Percentiles rank a stretch among this genome's conserved stretches.
Conservation (phyloP, 2,113 vertebrate species). For the Siniperca knerii region DNA sequence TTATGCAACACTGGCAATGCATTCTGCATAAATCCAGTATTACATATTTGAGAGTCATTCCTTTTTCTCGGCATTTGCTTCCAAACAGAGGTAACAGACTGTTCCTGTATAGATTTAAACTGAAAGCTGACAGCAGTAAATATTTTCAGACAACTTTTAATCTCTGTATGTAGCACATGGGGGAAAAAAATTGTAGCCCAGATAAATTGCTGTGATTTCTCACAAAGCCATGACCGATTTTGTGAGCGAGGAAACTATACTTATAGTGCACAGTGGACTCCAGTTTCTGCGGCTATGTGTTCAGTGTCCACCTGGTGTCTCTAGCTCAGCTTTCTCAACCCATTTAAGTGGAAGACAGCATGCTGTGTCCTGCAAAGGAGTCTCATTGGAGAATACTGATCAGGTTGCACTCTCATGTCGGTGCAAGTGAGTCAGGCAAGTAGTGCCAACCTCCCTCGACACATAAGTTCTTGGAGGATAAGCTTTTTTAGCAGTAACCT, state of each 20-base stretch:
- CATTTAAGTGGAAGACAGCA: slow-evolving; percentile 34
- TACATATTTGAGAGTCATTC: slow-evolving; percentile 60
- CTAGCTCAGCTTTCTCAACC: not conserved
- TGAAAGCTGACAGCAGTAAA: not conserved
- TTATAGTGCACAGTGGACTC: not conserved
- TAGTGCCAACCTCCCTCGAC: slow-evolving; percentile 13
- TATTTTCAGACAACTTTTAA: slow-evolving; percentile 17
- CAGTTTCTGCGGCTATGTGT: slow-evolving; percentile 1
- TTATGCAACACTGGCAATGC: slow-evolving; percentile 71
- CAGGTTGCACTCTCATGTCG: slow-evolving; percentile 24
- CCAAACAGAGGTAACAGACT: slow-evolving; percentile 15
- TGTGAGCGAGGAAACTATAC: not conserved
- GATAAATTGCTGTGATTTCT: not conserved
- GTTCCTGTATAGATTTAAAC: slow-evolving; percentile 21
- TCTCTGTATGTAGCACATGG: not conserved
- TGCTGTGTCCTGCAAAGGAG: slow-evolving; percentile 2
- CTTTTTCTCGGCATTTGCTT: slow-evolving; percentile 48
- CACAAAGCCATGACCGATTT: not conserved
- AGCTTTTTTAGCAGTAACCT: slow-evolving; percentile 6
- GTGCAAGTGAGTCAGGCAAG: slow-evolving; percentile 31
- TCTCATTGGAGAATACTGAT: slow-evolving; percentile 50
- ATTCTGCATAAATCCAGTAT: slow-evolving; percentile 69
- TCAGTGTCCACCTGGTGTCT: slow-evolving; percentile 5
- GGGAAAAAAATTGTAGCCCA: not conserved
- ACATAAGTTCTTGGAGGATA: not conserved